These are phyloP conservation scores for Oryzias melastigma DNA, from an alignment of 2,113 vertebrate genomes.

Conservation along the genomic window DNA sequence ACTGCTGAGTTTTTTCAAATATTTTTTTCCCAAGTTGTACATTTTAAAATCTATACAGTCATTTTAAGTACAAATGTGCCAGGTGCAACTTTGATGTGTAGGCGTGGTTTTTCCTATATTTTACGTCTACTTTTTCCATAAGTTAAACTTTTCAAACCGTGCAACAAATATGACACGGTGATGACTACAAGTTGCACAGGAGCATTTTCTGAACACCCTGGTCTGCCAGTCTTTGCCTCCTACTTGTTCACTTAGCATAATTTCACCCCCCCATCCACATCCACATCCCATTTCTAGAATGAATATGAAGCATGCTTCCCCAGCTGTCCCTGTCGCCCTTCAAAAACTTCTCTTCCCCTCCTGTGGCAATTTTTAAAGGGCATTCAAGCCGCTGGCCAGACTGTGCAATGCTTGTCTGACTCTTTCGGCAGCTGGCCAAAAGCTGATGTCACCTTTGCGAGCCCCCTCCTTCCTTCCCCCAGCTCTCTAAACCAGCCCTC, in stretches of 20 bases:
- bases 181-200: constrained; percentile 52
- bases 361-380: constrained; percentile 55
- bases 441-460: constrained; percentile 48
- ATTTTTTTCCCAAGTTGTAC: too few relatives aligned
- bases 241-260: constrained; percentile 64
- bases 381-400: constrained; percentile 47
- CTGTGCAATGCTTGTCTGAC: constrained; percentile 50
- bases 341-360: constrained; percentile 35
- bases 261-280: constrained; percentile 35
- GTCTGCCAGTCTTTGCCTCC: constrained; percentile 60
- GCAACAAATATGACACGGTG: constrained; percentile 52
- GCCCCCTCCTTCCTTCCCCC: constrained; percentile 1
- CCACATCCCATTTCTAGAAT: constrained; percentile 56
- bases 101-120: constrained; percentile 47
- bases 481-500: constrained; percentile 6
- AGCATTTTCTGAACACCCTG: constrained; percentile 51
- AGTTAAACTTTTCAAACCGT: constrained; percentile 57
- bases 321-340: constrained; percentile 45
- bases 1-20: too few relatives aligned
- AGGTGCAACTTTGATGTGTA: constrained; percentile 40
- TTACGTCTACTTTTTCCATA: constrained; percentile 37
- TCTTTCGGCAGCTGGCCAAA: constrained; percentile 49
- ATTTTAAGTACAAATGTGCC: constrained; percentile 2
- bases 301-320: constrained; percentile 42
- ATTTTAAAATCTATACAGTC: too few relatives aligned